These are phyloP conservation scores for Protobothrops flavoviridis DNA, from an alignment of 2,113 vertebrate genomes.

Conservation along the genomic window DNA sequence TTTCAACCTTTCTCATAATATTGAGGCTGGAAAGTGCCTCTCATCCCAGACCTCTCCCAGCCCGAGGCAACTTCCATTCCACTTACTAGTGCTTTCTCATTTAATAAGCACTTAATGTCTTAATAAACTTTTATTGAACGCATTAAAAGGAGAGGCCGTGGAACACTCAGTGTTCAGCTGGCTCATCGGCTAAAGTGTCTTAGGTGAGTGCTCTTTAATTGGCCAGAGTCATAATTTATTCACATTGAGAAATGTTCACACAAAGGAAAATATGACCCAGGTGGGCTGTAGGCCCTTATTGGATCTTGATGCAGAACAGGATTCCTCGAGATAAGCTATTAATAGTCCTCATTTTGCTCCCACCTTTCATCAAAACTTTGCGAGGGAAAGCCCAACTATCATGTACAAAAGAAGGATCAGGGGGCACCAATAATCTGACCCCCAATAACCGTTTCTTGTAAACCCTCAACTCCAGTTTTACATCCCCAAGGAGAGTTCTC, in stretches of 20 bases:
- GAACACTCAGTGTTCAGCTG: background rate
- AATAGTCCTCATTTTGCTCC: background rate
- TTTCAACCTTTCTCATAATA: background rate
- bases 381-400: background rate
- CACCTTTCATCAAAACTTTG: background rate
- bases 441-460: background rate
- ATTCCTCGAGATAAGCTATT: background rate
- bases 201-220: background rate
- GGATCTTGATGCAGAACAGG: background rate
- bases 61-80: background rate
- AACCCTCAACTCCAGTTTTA: background rate
- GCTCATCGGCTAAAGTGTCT: background rate
- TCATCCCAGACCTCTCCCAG: background rate
- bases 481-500: background rate
- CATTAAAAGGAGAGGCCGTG: conserved; percentile 10
- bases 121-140: conserved; percentile 29
- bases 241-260: background rate
- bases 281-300: background rate
- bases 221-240: conserved; percentile 17
- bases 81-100: background rate
- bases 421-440: background rate
- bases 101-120: conserved; percentile 34
- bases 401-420: background rate
- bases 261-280: too few relatives aligned
- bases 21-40: background rate